Conservation (phyloP, 2,113 vertebrate genomes). For the Dunckerocampus dactyliophorus region DNA sequence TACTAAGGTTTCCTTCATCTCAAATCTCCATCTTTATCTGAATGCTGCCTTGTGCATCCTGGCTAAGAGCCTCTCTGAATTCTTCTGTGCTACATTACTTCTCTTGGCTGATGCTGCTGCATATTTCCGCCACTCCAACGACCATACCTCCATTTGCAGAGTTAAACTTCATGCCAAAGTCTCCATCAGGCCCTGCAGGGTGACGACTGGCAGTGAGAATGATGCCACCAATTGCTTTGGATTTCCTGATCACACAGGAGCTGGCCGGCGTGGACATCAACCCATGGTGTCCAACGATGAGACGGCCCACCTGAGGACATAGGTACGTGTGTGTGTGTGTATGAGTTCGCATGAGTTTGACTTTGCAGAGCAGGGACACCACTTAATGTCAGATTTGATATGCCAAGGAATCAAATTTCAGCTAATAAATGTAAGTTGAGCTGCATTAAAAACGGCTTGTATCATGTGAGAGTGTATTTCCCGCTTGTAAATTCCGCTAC, state of each 20-base stretch:
- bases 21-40: background rate
- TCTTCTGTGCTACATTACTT: constrained; percentile 41
- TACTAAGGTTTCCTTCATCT: no score
- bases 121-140: constrained; percentile 36
- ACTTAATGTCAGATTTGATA: constrained; percentile 23
- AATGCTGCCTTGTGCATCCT: background rate
- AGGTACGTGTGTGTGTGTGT: background rate
- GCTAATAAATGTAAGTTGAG: constrained; percentile 15
- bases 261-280: constrained; percentile 91
- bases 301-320: constrained; percentile 81
- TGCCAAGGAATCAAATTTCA: constrained; percentile 17
- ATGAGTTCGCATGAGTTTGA: constrained; percentile 1
- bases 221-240: constrained; percentile 93
- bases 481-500: constrained; percentile 16
- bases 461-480: constrained; percentile 30
- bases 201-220: constrained; percentile 92
- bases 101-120: constrained; percentile 23
- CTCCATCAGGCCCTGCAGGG: constrained; percentile 87
- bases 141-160: constrained; percentile 87
- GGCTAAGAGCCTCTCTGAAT: constrained; percentile 6
- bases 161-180: constrained; percentile 96
- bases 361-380: background rate
- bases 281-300: constrained; percentile 92
- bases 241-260: constrained; percentile 92
- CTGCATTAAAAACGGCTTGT: constrained; percentile 20